phyloP scores from a whole-genome alignment of 2,797 vertebrate genomes.

The Petrocephalus schoutedeni region DNA sequence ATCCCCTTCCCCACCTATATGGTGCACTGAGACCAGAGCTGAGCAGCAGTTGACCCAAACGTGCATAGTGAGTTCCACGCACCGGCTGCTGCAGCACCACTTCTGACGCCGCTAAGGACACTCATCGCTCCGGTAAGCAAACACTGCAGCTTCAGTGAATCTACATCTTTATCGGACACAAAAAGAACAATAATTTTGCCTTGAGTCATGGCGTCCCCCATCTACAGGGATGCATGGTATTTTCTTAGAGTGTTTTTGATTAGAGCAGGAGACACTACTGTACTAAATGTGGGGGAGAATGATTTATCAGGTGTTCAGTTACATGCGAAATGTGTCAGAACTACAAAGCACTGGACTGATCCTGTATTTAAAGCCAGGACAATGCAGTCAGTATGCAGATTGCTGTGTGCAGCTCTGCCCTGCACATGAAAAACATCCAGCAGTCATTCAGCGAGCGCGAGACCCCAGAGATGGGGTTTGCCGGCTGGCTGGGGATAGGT shows the following conservation, averaged over 20 bases:
- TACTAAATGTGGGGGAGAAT: neutral
- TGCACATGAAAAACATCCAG: neutral
- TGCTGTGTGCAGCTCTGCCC: neutral
- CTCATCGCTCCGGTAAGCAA: neutral
- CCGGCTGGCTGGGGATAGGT: no score
- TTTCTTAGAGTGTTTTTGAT: neutral
- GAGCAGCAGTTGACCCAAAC: neutral
- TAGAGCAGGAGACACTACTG: neutral
- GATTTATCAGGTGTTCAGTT: neutral
- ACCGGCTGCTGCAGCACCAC: neutral
- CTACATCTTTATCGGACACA: neutral
- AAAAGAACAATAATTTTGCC: neutral
- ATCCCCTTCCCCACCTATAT: constrained; percentile 12
- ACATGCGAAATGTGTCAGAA: neutral
- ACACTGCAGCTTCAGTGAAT: neutral
- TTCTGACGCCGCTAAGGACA: neutral
- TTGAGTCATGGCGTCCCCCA: neutral
- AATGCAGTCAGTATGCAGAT: neutral
- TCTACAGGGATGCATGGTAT: neutral
- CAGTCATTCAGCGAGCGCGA: no score
- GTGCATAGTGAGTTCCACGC: neutral
- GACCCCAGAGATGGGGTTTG: neutral
- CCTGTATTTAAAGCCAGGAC: neutral
- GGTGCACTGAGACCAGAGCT: neutral
- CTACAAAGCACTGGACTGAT: neutral